phyloP scores from a whole-genome alignment of 2,113 vertebrate species.

The Nymphicus hollandicus region DNA sequence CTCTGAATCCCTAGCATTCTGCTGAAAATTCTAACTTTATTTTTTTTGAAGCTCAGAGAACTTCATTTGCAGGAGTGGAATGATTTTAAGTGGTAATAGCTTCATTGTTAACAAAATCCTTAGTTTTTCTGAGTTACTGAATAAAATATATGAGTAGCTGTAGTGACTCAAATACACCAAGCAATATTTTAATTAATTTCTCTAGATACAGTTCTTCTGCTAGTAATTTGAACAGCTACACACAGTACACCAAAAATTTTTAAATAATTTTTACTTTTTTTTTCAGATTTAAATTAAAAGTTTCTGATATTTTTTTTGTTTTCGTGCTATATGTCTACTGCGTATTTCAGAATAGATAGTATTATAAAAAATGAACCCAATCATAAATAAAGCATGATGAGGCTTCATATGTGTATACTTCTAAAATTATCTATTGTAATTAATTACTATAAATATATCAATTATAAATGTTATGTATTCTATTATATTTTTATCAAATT shows the following conservation, averaged over 20 bases:
- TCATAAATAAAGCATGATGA: neutral
- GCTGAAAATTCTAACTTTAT: neutral
- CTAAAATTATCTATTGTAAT: neutral
- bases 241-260: neutral
- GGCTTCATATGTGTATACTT: neutral
- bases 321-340: neutral
- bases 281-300: neutral
- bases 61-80: neutral
- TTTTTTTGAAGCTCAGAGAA: neutral
- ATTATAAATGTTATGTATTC: neutral
- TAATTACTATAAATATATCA: neutral
- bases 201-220: neutral
- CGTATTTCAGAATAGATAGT: neutral
- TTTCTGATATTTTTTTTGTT: neutral
- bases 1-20: neutral
- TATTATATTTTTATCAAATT: neutral
- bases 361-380: neutral
- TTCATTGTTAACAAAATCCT: neutral
- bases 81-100: neutral
- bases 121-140: neutral
- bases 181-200: neutral
- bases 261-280: neutral
- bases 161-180: neutral
- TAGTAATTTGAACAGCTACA: neutral
- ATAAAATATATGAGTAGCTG: accelerated